Evolutionary conservation across 2,113 vertebrate genomes (phyloP), one percentile per base, ranked within the genome.

Genomic region (Macrotus californicus): DNA sequence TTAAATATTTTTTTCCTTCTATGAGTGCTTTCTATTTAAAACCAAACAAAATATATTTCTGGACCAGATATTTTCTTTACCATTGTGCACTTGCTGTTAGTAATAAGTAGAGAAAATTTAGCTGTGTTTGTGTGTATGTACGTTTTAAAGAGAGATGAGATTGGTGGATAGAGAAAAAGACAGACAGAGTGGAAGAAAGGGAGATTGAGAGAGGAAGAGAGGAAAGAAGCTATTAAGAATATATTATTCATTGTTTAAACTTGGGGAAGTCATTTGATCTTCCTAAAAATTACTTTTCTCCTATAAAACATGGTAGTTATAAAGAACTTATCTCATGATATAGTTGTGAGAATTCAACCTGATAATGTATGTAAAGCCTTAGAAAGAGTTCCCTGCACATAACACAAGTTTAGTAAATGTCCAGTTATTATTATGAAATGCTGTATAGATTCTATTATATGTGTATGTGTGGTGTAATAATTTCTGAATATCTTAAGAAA

Each of bases 1-100:
- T 85, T 24, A 64, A 94, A 76, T 82, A 64, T n/a, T 73, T 94
- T 83, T 85, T 94, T 94, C 66, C 43, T 76, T 88, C 6, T 86
- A 6, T 83, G 87, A 93, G 24, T 88, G 52, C 7, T 94, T 96
- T 94, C 64, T 96, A 93, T 89, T 97, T 96, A 96, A 94, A 48
- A 79, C 46, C 19, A 82, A 95, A 69, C 14, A 69, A 92, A 34
- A 59, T 50, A 72, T 39, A n/a, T 59, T 66, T 95, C 89, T 93
- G 46, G 79, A 70, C 39, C 75, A 61, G 46, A 52, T 92, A 61
- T 73, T 87, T 89, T 84, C 43, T 85, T 96, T 69, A 83, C 61
- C 9, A 48, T 69, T 50, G 31, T 92, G 46, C 22, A 41, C 86
- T 83, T 79, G 4, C 41, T 86, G 0, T 81, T 84, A 77, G 9